Percentiles rank a stretch among this genome's conserved stretches.
Conservation (phyloP, 2,797 vertebrate genomes). For the Semaprochilodus insignis region DNA sequence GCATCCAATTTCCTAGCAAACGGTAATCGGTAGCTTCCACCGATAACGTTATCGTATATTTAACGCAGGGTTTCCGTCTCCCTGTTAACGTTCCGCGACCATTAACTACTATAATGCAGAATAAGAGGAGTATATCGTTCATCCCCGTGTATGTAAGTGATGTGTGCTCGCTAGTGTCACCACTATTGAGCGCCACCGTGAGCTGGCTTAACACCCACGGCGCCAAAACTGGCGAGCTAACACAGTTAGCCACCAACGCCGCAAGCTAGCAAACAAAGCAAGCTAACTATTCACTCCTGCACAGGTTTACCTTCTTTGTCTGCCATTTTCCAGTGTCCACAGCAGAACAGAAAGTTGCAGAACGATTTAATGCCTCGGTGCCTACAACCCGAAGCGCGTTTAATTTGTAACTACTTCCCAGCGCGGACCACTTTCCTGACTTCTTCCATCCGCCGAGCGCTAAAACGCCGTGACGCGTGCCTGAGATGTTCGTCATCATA, state of each 20-base stretch:
- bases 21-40: neutral
- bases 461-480: neutral
- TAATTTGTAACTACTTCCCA: constrained; percentile 7
- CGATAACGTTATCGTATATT: too few relatives aligned
- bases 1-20: neutral
- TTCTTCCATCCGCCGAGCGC: constrained; percentile 31
- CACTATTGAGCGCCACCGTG: neutral
- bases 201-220: too few relatives aligned
- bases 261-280: constrained; percentile 29
- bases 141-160: neutral
- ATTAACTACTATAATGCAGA: neutral
- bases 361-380: neutral
- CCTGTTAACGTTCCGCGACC: neutral
- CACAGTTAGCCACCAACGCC: constrained; percentile 29
- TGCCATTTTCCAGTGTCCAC: constrained; percentile 51
- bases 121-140: neutral
- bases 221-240: constrained; percentile 3
- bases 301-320: constrained; percentile 62
- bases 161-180: neutral
- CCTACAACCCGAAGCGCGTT: neutral
- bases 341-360: neutral
- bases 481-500: neutral
- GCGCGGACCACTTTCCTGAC: constrained; percentile 5
- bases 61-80: neutral
- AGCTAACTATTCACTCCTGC: neutral